Percentiles rank a stretch among this genome's conserved stretches.
phyloP scores from a whole-genome alignment of 2,113 vertebrate species.

The Narcine bancroftii region DNA sequence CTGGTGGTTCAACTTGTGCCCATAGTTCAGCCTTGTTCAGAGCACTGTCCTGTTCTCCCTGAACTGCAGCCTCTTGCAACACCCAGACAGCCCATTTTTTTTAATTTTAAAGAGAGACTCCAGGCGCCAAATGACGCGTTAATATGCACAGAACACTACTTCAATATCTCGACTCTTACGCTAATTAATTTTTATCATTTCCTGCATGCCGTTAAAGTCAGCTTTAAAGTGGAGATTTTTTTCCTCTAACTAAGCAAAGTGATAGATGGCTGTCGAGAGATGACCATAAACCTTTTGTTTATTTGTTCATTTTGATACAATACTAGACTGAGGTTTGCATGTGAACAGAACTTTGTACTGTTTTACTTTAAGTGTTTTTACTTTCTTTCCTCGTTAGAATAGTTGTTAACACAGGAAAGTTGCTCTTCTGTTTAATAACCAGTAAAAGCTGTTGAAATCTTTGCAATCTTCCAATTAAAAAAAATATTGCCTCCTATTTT shows the following conservation, averaged over 20 bases:
- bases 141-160: constrained; percentile 14
- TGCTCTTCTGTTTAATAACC: background rate
- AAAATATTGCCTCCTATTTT: constrained; percentile 1
- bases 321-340: background rate
- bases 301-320: background rate
- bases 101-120: background rate
- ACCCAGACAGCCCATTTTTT: background rate
- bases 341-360: background rate
- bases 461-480: constrained; percentile 20
- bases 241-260: background rate
- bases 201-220: background rate
- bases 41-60: background rate
- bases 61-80: background rate
- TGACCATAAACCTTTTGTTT: background rate
- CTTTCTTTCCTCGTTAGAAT: background rate
- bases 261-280: background rate
- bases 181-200: constrained; percentile 37
- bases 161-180: background rate
- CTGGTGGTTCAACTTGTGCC: background rate
- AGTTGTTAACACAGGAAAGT: background rate
- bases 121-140: background rate
- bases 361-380: background rate
- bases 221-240: background rate
- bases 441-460: constrained; percentile 30
- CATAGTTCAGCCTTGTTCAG: background rate